A percentile compares a stretch with the other conserved stretches of the same genome.
These are phyloP conservation scores for Perodicticus potto DNA, from an alignment of 2,797 vertebrate species.

Conservation along the genomic window DNA sequence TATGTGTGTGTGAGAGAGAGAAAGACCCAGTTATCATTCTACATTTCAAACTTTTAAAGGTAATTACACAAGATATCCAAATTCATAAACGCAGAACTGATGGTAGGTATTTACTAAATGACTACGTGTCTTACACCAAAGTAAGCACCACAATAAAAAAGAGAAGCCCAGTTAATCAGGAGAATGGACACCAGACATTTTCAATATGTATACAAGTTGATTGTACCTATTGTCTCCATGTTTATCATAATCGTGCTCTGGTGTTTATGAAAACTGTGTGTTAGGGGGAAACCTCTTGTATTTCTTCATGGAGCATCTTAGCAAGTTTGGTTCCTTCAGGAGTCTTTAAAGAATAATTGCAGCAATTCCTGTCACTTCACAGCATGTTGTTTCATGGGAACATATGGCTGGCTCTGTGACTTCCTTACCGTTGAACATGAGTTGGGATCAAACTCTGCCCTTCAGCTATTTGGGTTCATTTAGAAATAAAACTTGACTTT, in stretches of 20 bases:
- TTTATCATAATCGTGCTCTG: not conserved
- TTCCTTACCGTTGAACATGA: constrained; percentile 14
- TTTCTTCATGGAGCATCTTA: constrained; percentile 26
- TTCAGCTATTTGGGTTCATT: constrained; percentile 22
- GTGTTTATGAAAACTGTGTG: constrained; percentile 17
- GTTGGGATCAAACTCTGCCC: constrained; percentile 57
- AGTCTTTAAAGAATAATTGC: constrained; percentile 44
- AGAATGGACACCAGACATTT: constrained; percentile 25
- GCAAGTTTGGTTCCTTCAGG: not conserved
- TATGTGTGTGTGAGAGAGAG: not conserved
- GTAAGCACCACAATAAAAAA: not conserved
- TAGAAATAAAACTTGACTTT: constrained; percentile 59
- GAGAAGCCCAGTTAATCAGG: not conserved
- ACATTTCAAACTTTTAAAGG: constrained; percentile 53
- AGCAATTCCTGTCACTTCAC: constrained; percentile 9
- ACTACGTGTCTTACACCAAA: not conserved
- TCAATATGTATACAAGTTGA: not conserved
- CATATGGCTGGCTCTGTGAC: constrained; percentile 35
- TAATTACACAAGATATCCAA: not conserved
- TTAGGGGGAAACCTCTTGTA: not conserved
- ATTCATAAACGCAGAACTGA: constrained; percentile 35
- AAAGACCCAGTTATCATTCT: constrained; percentile 18
- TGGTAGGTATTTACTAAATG: not conserved
- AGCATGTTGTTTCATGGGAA: constrained; percentile 18
- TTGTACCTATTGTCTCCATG: not conserved